phyloP scores from a whole-genome alignment of 2,797 vertebrate species.

The Aythya fuligula region DNA sequence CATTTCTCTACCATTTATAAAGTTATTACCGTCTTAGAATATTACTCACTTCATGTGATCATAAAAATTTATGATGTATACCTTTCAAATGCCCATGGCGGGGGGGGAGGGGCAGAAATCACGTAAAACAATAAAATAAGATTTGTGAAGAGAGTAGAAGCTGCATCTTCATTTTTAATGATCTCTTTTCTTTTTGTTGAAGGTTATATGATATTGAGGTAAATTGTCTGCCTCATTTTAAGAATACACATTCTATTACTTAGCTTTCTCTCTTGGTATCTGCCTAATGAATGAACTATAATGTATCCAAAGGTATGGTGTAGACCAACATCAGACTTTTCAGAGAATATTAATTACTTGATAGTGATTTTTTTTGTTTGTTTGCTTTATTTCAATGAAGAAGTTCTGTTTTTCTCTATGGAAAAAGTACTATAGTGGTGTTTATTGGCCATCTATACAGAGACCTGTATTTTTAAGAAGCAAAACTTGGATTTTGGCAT shows the following conservation, averaged over 20 bases:
- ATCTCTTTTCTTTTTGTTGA: slow-evolving; percentile 14
- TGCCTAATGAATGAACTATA: neutral
- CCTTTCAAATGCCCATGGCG: slow-evolving; percentile 19
- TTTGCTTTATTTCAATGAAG: neutral
- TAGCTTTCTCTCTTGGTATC: neutral
- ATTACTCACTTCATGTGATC: slow-evolving; percentile 47
- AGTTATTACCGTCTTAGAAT: slow-evolving; percentile 54
- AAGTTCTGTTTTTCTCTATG: neutral
- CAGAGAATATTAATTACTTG: neutral
- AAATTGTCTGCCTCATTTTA: neutral
- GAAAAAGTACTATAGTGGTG: neutral
- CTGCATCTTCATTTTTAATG: slow-evolving; percentile 51
- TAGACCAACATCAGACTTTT: neutral
- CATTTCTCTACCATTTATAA: slow-evolving; percentile 50
- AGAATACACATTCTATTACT: neutral
- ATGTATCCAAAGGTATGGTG: neutral
- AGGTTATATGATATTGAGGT: neutral
- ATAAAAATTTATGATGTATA: slow-evolving; percentile 71
- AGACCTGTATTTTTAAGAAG: neutral
- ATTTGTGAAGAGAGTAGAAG: slow-evolving; percentile 46
- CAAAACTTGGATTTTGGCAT: neutral
- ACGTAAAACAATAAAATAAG: slow-evolving; percentile 41
- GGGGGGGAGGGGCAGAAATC: neutral
- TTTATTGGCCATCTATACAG: neutral
- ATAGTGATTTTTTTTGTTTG: neutral